Conservation (phyloP, 2,113 vertebrate species). For the Bos javanicus region DNA sequence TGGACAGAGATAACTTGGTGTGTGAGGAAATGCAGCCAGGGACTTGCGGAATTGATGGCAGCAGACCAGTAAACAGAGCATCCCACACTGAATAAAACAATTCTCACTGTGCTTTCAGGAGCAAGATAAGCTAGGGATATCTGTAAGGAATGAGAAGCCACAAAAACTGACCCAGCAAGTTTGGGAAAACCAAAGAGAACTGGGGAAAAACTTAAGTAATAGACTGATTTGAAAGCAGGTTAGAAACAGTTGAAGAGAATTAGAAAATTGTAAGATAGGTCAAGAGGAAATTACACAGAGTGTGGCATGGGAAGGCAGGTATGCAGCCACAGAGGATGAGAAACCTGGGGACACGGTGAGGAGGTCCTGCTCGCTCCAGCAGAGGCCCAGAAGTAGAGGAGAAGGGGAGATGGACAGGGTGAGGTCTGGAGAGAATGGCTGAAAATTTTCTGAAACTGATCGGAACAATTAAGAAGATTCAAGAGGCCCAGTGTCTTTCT, state of each 20-base stretch:
- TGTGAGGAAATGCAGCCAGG: not conserved
- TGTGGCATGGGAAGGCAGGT: not conserved
- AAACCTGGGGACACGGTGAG: not conserved
- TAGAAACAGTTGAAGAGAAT: conserved; percentile 2
- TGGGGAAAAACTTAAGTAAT: not conserved
- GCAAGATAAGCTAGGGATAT: not conserved
- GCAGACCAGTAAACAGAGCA: not conserved
- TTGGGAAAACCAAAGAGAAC: conserved; percentile 5
- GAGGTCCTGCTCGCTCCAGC: not conserved
- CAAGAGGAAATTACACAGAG: not conserved
- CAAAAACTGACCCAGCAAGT: conserved; percentile 44
- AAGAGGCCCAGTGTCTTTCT: not conserved
- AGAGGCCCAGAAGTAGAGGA: not conserved
- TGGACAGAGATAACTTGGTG: not conserved
- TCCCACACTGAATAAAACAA: not conserved
- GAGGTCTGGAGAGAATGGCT: not conserved
- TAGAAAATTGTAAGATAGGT: not conserved
- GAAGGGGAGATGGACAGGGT: not conserved
- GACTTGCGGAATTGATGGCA: not conserved
- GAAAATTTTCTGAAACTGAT: not conserved
- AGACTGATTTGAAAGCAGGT: not conserved
- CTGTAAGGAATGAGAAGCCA: not conserved
- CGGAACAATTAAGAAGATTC: not conserved
- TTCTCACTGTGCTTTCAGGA: not conserved
- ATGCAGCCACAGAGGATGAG: not conserved